Percentiles rank a stretch among this genome's conserved stretches.
Evolutionary conservation across 2,797 vertebrate species (phyloP).

Genomic region (Amazonetta brasiliensis): DNA sequence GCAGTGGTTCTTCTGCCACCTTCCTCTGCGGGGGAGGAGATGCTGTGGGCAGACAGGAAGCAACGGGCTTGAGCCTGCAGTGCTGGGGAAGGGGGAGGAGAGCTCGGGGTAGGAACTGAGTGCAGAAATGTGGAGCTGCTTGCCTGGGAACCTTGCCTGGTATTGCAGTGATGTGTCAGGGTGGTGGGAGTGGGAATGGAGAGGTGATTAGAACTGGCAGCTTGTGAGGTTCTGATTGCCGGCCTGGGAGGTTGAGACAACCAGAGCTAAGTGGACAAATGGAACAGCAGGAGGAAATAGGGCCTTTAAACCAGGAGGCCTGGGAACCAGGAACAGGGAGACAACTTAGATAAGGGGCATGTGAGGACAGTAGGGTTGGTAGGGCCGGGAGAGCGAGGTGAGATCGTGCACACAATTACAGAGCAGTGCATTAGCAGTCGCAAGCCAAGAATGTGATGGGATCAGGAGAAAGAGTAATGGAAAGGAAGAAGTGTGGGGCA

Average conservation of each 20-base stretch:
- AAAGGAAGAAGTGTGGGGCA: not conserved
- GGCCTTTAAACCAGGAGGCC: not conserved
- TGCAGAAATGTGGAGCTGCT: not conserved
- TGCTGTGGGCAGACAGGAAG: not conserved
- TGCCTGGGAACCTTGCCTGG: not conserved
- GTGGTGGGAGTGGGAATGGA: not conserved
- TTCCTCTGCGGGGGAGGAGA: not conserved
- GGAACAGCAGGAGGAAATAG: not conserved
- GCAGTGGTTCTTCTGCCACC: not conserved
- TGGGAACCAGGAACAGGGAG: not conserved
- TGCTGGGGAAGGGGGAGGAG: not conserved
- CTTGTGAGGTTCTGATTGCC: not conserved
- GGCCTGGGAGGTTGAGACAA: not conserved
- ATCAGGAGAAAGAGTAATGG: slow-evolving; percentile 6
- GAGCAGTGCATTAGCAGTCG: not conserved
- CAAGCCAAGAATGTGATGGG: not conserved
- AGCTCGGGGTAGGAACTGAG: not conserved
- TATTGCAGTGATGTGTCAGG: not conserved
- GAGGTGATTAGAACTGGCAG: not conserved
- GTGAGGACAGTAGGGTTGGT: not conserved
- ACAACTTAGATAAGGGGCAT: not conserved
- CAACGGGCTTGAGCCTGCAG: not conserved
- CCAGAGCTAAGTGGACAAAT: not conserved
- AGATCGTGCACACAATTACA: not conserved
- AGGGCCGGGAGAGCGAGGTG: not conserved